These are phyloP conservation scores for Cassiopea andromeda DNA, from an alignment of 30 jellyfish, hydroid and myxozoan genomes.

Conservation along the genomic window DNA sequence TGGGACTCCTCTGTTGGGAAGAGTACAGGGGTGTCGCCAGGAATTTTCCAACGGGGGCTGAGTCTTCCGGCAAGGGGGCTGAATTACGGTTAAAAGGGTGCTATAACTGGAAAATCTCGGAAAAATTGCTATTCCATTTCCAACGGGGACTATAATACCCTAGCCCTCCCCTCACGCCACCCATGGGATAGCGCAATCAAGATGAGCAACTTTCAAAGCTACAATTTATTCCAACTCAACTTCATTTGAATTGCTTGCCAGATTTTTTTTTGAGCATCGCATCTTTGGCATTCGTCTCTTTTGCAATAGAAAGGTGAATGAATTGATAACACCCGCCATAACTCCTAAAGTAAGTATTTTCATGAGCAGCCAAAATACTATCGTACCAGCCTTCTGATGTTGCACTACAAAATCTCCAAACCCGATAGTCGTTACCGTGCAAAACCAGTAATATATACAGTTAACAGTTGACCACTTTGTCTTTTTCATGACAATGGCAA, in stretches of 20 bases:
- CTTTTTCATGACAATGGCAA: not conserved
- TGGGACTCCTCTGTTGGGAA: too few relatives aligned
- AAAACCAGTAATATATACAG: constrained; percentile 8
- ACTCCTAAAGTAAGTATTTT: not conserved
- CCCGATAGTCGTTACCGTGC: constrained; percentile 8
- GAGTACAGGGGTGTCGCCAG: too few relatives aligned
- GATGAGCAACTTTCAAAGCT: too few relatives aligned
- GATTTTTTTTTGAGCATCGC: not conserved
- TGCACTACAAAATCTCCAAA: not conserved
- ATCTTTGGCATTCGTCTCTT: not conserved
- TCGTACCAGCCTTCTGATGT: not conserved
- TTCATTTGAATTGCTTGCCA: not conserved
- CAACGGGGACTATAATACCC: too few relatives aligned
- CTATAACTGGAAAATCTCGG: too few relatives aligned
- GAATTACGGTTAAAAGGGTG: too few relatives aligned
- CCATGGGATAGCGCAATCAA: too few relatives aligned
- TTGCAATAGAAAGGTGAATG: not conserved
- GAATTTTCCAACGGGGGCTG: too few relatives aligned
- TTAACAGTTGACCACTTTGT: not conserved
- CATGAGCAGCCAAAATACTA: not conserved
- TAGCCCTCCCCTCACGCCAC: too few relatives aligned
- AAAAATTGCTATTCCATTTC: too few relatives aligned
- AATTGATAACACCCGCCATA: not conserved
- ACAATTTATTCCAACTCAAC: not conserved
- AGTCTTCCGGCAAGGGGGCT: too few relatives aligned